A percentile compares a stretch with the other conserved stretches of the same genome.
Evolutionary conservation across 2,113 vertebrate genomes (phyloP).

Genomic region (Mastomys natalensis): DNA sequence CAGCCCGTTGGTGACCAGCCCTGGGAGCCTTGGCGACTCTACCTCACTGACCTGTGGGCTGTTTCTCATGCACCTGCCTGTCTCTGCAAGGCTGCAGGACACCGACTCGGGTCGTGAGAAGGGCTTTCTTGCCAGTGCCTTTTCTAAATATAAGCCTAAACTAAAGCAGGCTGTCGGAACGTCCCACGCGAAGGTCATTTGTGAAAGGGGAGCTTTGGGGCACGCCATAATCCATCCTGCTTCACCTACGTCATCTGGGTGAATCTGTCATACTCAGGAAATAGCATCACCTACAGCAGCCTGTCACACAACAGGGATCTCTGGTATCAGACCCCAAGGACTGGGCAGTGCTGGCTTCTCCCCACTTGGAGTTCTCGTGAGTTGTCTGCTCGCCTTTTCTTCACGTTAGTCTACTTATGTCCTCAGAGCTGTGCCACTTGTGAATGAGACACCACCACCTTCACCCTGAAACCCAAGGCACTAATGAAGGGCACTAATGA

Average conservation of each 20-base stretch:
- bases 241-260: not conserved
- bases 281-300: not conserved
- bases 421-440: not conserved
- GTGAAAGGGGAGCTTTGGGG: slow-evolving; percentile 57
- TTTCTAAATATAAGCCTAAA: slow-evolving; percentile 59
- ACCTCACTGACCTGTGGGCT: not conserved
- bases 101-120: not conserved
- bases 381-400: not conserved
- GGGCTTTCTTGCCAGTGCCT: not conserved
- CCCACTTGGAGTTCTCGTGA: not conserved
- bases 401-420: not conserved
- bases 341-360: not conserved
- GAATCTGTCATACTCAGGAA: not conserved
- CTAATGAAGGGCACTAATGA: not conserved
- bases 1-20: rapidly evolving
- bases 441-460: not conserved
- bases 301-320: not conserved
- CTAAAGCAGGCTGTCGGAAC: not conserved
- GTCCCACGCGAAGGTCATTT: slow-evolving; percentile 26
- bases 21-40: not conserved
- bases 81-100: not conserved
- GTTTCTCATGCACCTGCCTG: rapidly evolving
- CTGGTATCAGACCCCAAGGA: not conserved
- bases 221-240: not conserved
- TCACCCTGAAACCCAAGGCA: not conserved